Conservation (phyloP, 2,797 vertebrate species). For the Lacerta agilis region DNA sequence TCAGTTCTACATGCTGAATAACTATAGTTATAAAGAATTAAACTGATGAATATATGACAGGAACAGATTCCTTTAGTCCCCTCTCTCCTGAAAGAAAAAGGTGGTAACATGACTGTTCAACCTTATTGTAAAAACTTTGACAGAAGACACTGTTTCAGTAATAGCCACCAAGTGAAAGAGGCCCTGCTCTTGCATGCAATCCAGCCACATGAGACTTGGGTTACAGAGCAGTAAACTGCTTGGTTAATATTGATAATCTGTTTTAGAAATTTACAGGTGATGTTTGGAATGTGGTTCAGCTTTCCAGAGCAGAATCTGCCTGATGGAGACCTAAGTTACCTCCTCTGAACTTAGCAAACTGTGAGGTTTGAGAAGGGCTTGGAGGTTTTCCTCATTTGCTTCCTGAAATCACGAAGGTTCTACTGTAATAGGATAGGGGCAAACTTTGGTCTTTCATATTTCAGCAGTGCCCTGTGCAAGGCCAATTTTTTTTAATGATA, state of each 20-base stretch:
- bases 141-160: not conserved
- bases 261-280: too few relatives aligned
- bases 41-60: not conserved
- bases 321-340: not conserved
- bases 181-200: not conserved
- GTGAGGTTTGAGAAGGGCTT: not conserved
- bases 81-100: not conserved
- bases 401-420: not conserved
- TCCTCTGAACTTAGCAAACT: not conserved
- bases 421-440: not conserved
- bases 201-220: not conserved
- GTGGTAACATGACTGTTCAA: not conserved
- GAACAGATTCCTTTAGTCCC: not conserved
- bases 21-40: not conserved
- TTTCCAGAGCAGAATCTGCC: not conserved
- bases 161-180: not conserved
- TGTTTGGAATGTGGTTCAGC: not conserved
- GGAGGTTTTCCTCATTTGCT: not conserved
- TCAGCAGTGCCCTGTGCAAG: too few relatives aligned
- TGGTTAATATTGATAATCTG: too few relatives aligned
- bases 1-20: not conserved
- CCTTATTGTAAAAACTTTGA: not conserved
- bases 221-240: not conserved
- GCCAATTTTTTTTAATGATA: too few relatives aligned
- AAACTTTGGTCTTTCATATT: too few relatives aligned